Conservation (phyloP, 2,888 invertebrate genomes). For the Leistus spinibarbis region DNA sequence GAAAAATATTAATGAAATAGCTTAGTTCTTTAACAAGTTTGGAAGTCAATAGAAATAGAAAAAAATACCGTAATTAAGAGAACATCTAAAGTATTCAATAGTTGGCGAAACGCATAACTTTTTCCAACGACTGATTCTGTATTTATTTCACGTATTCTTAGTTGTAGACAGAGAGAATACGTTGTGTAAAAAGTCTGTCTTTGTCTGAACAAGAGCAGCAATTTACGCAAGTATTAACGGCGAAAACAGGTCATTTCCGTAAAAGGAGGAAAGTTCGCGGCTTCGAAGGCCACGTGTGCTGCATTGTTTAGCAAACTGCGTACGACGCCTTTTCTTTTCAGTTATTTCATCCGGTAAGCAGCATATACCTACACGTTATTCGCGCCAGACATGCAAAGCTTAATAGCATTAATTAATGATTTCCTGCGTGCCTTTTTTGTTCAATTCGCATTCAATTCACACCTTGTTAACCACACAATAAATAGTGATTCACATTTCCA, state of each 20-base stretch:
- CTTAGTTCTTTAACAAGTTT: no score
- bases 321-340: background rate
- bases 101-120: background rate
- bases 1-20: no score
- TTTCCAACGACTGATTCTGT: background rate
- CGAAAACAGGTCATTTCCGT: background rate
- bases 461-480: background rate
- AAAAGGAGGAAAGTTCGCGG: background rate
- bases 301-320: background rate
- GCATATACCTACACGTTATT: no score
- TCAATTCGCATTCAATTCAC: background rate
- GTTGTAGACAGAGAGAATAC: background rate
- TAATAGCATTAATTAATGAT: background rate
- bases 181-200: background rate
- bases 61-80: no score
- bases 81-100: no score
- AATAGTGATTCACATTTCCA: no score
- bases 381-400: background rate
- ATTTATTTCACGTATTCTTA: background rate
- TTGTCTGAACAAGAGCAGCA: background rate
- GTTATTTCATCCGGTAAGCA: no score
- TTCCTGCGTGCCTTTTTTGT: background rate
- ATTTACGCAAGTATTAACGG: background rate
- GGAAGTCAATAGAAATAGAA: no score
- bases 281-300: background rate